Conservation (phyloP, 2,888 invertebrate genomes). For the Sacculina carcini region DNA sequence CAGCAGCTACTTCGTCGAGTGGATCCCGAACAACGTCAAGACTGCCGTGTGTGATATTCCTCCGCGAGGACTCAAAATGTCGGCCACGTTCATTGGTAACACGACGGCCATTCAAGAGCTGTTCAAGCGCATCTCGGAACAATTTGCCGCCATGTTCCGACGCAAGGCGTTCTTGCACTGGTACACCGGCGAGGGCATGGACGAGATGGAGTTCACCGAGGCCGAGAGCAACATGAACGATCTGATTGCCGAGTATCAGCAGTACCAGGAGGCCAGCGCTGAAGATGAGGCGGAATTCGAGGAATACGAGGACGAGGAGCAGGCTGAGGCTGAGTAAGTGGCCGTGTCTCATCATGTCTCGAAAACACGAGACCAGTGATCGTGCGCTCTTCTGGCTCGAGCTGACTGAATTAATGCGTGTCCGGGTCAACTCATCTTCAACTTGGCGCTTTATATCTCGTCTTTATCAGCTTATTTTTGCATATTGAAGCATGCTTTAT, state of each 20-base stretch:
- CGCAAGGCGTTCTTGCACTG: constrained; percentile 30
- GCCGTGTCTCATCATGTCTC: too few species aligned
- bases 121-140: constrained; percentile 54
- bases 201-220: constrained; percentile 23
- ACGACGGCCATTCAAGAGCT: constrained; percentile 65
- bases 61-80: constrained; percentile 44
- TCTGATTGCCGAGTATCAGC: constrained; percentile 24
- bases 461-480: too few species aligned
- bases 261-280: constrained; percentile 36
- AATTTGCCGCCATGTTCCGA: constrained; percentile 53
- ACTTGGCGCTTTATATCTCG: too few species aligned
- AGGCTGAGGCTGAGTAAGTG: too few species aligned
- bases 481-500: too few species aligned
- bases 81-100: constrained; percentile 66
- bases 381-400: too few species aligned
- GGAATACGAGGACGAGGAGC: constrained; percentile 8
- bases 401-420: too few species aligned
- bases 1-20: constrained; percentile 50
- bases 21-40: constrained; percentile 58
- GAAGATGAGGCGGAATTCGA: constrained; percentile 24
- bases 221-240: constrained; percentile 28
- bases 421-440: too few species aligned
- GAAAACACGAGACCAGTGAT: too few species aligned
- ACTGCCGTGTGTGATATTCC: constrained; percentile 57
- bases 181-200: constrained; percentile 33